phyloP scores from a whole-genome alignment of 35 echinoderm and acorn worm species.

The Holothuria glaberrima region DNA sequence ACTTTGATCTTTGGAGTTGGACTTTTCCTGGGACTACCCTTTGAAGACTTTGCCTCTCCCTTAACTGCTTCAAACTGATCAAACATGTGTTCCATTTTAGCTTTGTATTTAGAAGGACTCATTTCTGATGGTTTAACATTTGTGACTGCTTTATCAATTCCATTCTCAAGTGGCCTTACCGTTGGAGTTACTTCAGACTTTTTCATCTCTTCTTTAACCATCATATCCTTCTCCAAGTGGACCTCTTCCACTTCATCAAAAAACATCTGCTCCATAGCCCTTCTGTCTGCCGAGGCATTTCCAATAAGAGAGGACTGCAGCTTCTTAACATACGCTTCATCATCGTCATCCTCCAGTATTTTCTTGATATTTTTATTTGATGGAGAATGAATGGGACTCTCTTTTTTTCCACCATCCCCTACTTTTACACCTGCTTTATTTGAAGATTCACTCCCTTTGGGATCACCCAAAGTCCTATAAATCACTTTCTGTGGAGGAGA shows the following conservation, averaged over 20 bases:
- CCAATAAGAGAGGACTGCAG: slow-evolving; percentile 54
- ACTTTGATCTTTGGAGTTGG: slow-evolving; percentile 38
- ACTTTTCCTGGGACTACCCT: slow-evolving; percentile 40
- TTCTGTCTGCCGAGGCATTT: slow-evolving; percentile 31
- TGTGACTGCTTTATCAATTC: background rate
- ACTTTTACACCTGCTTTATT: too few species aligned
- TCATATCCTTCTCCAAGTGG: slow-evolving; percentile 50
- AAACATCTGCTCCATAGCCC: slow-evolving; percentile 56
- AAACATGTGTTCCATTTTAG: slow-evolving; percentile 85
- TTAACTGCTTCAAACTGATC: slow-evolving; percentile 19
- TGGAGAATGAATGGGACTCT: background rate
- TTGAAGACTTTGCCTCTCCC: slow-evolving; percentile 2
- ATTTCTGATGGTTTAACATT: background rate
- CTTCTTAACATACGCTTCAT: slow-evolving; percentile 38
- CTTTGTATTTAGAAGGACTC: slow-evolving; percentile 65
- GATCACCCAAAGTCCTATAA: slow-evolving; percentile 33
- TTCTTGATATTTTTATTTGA: slow-evolving; percentile 10
- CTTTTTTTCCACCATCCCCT: slow-evolving; percentile 23
- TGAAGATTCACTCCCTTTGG: slow-evolving; percentile 16
- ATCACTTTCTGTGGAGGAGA: slow-evolving; percentile 25
- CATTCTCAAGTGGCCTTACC: background rate
- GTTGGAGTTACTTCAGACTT: background rate
- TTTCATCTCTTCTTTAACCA: slow-evolving; percentile 10
- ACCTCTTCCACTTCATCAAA: slow-evolving; percentile 60
- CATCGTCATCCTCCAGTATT: slow-evolving; percentile 4